Conservation (phyloP, 2,113 vertebrate genomes). For the Antennarius striatus region DNA sequence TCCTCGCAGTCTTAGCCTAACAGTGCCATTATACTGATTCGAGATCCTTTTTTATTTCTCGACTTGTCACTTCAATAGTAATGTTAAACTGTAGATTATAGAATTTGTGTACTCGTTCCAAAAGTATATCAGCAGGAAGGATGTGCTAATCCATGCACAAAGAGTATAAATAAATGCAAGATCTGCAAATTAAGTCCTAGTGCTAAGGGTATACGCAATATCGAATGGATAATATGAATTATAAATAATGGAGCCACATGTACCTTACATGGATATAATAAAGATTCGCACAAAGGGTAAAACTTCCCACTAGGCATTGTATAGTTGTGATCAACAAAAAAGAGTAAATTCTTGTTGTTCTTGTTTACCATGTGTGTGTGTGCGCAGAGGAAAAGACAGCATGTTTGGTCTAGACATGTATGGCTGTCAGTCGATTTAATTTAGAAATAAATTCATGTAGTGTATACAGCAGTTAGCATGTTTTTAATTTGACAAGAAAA, state of each 20-base stretch:
- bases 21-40: too few species aligned
- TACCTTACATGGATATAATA: background rate
- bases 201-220: background rate
- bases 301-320: background rate
- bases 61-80: too few species aligned
- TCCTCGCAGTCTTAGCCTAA: too few species aligned
- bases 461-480: conserved; percentile 47
- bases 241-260: conserved; percentile 1
- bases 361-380: background rate
- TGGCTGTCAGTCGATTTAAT: conserved; percentile 33
- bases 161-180: background rate
- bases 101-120: conserved; percentile 12
- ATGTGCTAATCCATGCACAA: background rate
- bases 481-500: conserved; percentile 56
- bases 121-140: background rate
- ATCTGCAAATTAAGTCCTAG: background rate
- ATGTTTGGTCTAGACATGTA: background rate
- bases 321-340: conserved; percentile 2
- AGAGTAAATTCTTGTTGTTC: background rate
- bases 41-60: too few species aligned
- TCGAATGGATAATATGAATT: background rate
- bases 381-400: too few species aligned
- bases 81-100: conserved; percentile 1
- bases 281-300: conserved; percentile 4
- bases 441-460: conserved; percentile 26